Percentiles rank a stretch among this genome's conserved stretches.
These are phyloP conservation scores for Myotis davidii DNA, from an alignment of 2,113 vertebrate genomes.

Conservation along the genomic window DNA sequence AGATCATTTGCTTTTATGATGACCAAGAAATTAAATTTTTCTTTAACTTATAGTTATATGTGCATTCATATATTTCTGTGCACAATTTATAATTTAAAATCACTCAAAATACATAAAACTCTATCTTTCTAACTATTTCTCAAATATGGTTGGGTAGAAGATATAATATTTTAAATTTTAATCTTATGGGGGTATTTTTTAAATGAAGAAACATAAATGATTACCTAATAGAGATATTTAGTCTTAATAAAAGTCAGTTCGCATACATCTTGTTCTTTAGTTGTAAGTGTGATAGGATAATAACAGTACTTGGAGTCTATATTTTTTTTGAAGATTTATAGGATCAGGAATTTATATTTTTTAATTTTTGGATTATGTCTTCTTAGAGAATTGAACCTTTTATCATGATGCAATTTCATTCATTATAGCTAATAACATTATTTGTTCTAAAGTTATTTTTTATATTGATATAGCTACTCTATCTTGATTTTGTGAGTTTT, in stretches of 20 bases:
- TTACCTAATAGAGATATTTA: background rate
- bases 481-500: background rate
- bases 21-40: background rate
- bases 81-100: background rate
- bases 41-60: background rate
- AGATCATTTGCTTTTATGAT: background rate
- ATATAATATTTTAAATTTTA: background rate
- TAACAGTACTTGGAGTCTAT: background rate
- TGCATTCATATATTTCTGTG: background rate
- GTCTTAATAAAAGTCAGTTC: background rate
- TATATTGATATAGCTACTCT: background rate
- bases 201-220: background rate
- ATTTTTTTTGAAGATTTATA: background rate
- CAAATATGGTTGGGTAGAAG: background rate
- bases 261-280: background rate
- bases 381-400: background rate
- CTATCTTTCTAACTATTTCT: background rate
- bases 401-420: background rate
- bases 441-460: constrained; percentile 9
- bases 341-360: background rate
- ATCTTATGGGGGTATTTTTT: background rate
- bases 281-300: background rate
- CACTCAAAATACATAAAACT: background rate
- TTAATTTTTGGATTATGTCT: background rate
- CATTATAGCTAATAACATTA: background rate